Conservation (phyloP, 2,797 vertebrate species). For the Valencia hispanica region DNA sequence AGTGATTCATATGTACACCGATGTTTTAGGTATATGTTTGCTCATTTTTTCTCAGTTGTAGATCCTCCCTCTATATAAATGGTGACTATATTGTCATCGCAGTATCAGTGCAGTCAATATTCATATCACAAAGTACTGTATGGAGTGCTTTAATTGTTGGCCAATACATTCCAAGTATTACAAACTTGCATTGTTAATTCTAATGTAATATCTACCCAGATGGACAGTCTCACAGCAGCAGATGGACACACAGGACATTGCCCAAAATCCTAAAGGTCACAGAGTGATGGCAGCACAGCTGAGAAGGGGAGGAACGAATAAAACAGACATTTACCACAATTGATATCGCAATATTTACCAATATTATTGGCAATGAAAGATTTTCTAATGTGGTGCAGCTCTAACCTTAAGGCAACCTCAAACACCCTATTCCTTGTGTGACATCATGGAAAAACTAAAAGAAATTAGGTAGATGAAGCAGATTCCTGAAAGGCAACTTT, state of each 20-base stretch:
- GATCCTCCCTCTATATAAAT: not conserved
- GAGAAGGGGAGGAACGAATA: too few species aligned
- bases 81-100: not conserved
- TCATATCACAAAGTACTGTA: not conserved
- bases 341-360: too few species aligned
- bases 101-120: not conserved
- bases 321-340: too few species aligned
- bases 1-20: slow-evolving; percentile 55
- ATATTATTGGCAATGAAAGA: too few species aligned
- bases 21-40: not conserved
- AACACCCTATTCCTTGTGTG: too few species aligned
- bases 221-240: not conserved
- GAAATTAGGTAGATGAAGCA: too few species aligned
- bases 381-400: too few species aligned
- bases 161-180: not conserved
- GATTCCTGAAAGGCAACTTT: too few species aligned
- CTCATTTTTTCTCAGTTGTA: not conserved
- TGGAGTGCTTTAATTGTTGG: not conserved
- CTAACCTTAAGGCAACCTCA: too few species aligned
- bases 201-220: not conserved
- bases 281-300: too few species aligned
- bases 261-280: not conserved
- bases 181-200: not conserved
- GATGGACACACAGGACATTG: not conserved
- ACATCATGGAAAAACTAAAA: too few species aligned